Conservation (phyloP, 37 sponge, comb jelly and placozoan genomes). For the Eunapius fragilis region DNA sequence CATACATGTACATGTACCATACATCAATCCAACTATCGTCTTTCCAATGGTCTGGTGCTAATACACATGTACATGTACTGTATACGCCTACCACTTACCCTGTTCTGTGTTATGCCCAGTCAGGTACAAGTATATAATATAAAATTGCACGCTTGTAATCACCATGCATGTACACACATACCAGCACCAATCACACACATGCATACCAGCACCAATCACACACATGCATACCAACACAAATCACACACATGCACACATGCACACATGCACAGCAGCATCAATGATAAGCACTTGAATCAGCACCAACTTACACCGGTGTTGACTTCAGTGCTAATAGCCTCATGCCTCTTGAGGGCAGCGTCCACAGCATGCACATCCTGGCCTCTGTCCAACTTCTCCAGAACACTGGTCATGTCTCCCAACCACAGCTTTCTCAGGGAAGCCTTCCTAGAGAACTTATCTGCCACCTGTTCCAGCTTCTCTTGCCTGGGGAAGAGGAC, state of each 20-base stretch:
- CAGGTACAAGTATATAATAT: too few relatives aligned
- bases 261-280: background rate
- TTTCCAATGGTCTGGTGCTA: too few relatives aligned
- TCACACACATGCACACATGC: background rate
- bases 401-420: slow-evolving; percentile 82
- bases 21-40: too few relatives aligned
- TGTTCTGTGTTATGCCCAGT: too few relatives aligned
- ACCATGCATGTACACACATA: too few relatives aligned
- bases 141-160: too few relatives aligned
- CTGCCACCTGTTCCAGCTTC: slow-evolving; percentile 89
- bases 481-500: slow-evolving; percentile 66
- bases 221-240: background rate
- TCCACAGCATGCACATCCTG: slow-evolving; percentile 83
- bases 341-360: slow-evolving; percentile 94
- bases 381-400: slow-evolving; percentile 82
- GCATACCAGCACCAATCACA: background rate
- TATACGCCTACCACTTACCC: too few relatives aligned
- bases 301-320: slow-evolving; percentile 72
- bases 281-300: too few relatives aligned
- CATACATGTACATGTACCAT: too few relatives aligned
- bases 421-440: slow-evolving; percentile 87
- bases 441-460: slow-evolving; percentile 89
- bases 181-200: too few relatives aligned
- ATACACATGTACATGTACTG: too few relatives aligned
- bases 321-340: slow-evolving; percentile 92